Evolutionary conservation across 2,888 invertebrate genomes (phyloP).

Genomic region (Agelastica alni): DNA sequence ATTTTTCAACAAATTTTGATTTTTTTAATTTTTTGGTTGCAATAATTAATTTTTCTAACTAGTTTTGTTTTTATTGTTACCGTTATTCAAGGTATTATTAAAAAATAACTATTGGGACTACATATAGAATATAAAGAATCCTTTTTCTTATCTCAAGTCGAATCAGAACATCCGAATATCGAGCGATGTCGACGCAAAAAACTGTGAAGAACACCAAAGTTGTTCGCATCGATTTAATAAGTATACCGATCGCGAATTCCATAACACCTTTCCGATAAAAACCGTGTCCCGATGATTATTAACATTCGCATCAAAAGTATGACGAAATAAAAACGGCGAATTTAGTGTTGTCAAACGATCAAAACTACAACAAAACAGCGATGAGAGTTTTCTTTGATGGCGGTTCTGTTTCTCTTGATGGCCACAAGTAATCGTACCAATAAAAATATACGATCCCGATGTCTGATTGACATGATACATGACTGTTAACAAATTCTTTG

Average conservation of each 20-base stretch:
- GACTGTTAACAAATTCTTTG: constrained; percentile 48
- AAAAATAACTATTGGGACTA: not conserved
- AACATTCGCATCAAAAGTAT: constrained; percentile 42
- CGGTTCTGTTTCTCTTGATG: constrained; percentile 30
- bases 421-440: constrained; percentile 32
- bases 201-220: constrained; percentile 21
- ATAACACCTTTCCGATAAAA: constrained; percentile 37
- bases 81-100: not conserved
- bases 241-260: constrained; percentile 35
- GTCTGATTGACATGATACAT: constrained; percentile 49
- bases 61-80: no score
- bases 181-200: constrained; percentile 7
- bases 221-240: constrained; percentile 19
- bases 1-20: no score
- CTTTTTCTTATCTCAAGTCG: not conserved
- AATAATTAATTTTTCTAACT: no score
- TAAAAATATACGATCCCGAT: constrained; percentile 39
- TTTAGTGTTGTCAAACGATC: constrained; percentile 31
- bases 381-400: constrained; percentile 26
- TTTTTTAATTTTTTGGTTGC: no score
- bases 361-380: constrained; percentile 26
- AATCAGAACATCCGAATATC: constrained; percentile 13
- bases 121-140: not conserved
- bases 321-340: constrained; percentile 33
- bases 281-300: constrained; percentile 37